Base-by-base conservation (phyloP, 2,888 invertebrate genomes). In the Keiferia lycopersicella region DNA sequence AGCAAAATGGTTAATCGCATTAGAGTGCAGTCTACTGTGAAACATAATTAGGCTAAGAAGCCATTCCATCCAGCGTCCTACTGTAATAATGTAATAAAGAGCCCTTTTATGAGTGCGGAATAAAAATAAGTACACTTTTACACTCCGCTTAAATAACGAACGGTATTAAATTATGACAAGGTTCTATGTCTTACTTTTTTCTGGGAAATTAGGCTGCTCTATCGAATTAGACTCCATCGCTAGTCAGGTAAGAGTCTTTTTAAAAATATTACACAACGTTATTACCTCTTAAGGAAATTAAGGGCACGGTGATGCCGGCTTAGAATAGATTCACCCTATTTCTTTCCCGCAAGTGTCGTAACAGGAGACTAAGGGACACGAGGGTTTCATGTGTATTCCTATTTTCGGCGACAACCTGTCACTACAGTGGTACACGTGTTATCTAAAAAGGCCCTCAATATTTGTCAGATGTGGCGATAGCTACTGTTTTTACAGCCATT, bases 21-120 rank as follows among this genome's bases (percentile, higher is more conserved):
- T 18, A 22, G 51, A 51, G 51, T 22, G 20, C 51, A 51, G 20
- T 22, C 51, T 18, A 12, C 20, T 22, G 11, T 11, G 20, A 51
- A 51, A 51, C 18, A 22, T 51, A 51, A 51, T 51, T 51, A 51
- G 51, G 51, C 20, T 51, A 51, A 51, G 51, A 51, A 18, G 18
- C 51, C 51, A 51, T 51, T 51, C 8, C 51, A 6, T n/a, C 1
- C 20, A 22, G 51, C 18, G 3, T 20, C 16, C 2, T 22, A 51
- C 16, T 1, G 20, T n/a, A 11, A 18, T 16, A 20, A 2, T 8
- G 51, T 51, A 51, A 51, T 51, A 51, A 50, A 50, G 41, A 41
- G n/a, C 4, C 16, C 45, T 45, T n/a, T n/a, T 45, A 45, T n/a
- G n/a, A 16, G 16, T 45, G 3, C n/a, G 45, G n/a, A n/a, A 45